Evolutionary conservation across 2,888 invertebrate species (phyloP).

Genomic region (Drosophila ezoana): DNA sequence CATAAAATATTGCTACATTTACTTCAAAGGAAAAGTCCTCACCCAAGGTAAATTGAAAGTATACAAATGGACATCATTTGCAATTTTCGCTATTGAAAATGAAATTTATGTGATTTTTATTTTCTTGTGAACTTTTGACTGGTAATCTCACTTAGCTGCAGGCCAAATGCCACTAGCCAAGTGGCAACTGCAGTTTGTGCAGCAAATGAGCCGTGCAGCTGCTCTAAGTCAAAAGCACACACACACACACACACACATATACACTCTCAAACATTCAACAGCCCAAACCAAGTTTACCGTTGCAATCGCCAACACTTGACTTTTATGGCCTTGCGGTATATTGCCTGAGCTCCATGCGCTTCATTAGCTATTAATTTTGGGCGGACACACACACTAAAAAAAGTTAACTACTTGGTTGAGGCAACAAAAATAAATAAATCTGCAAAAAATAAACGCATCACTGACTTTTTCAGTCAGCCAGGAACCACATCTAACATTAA

Average conservation of each 20-base stretch:
- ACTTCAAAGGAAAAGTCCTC: conserved; percentile 17
- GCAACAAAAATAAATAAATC: background rate
- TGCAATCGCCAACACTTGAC: conserved; percentile 46
- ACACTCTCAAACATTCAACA: background rate
- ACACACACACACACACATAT: conserved; percentile 11
- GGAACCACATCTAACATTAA: conserved; percentile 28
- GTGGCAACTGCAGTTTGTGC: conserved; percentile 38
- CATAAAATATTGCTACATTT: conserved; percentile 26
- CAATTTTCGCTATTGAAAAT: conserved; percentile 26
- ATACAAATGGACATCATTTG: conserved; percentile 56
- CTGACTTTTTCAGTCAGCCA: conserved; percentile 8
- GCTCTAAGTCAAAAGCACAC: conserved; percentile 13
- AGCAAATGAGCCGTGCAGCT: conserved; percentile 67
- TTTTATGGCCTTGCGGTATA: conserved; percentile 58
- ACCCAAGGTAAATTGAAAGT: conserved; percentile 17
- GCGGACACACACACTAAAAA: conserved; percentile 22
- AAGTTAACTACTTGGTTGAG: background rate
- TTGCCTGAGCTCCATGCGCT: conserved; percentile 46
- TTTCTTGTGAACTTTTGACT: conserved; percentile 44
- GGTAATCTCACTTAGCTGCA: conserved; percentile 37
- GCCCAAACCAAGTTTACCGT: conserved; percentile 13
- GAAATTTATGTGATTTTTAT: conserved; percentile 70
- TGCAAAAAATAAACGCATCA: conserved; percentile 3
- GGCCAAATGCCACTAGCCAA: conserved; percentile 32
- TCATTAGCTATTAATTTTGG: conserved; percentile 71